Conservation (phyloP, 2,888 invertebrate genomes). For the Brachypalpus laphriformis region DNA sequence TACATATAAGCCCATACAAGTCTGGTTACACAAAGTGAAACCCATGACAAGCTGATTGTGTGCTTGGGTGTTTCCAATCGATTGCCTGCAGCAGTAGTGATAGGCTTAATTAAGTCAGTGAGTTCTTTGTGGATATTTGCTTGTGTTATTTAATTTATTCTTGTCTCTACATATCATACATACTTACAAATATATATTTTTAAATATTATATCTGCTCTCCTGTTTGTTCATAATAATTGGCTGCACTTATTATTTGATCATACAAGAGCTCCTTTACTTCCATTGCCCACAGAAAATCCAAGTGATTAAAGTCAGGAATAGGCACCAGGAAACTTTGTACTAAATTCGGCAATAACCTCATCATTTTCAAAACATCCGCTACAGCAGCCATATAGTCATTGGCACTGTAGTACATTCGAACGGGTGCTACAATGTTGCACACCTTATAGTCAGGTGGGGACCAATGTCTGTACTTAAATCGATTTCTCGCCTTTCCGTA, state of each 20-base stretch:
- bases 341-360: conserved; percentile 83
- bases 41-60: no score
- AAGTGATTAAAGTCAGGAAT: conserved; percentile 86
- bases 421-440: conserved; percentile 85
- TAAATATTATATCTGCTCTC: conserved; percentile 10
- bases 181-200: no score
- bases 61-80: no score
- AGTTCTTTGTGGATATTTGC: no score
- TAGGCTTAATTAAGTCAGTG: no score
- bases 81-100: no score
- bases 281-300: conserved; percentile 87
- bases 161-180: no score
- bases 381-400: conserved; percentile 86
- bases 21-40: no score
- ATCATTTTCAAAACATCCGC: conserved; percentile 84
- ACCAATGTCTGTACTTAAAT: conserved; percentile 83
- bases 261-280: conserved; percentile 85
- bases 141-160: no score
- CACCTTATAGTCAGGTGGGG: conserved; percentile 86
- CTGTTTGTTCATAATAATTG: conserved; percentile 39
- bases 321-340: conserved; percentile 83
- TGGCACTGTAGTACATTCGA: conserved; percentile 86
- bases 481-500: conserved; percentile 84
- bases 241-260: conserved; percentile 79
- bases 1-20: no score